A percentile compares a stretch with the other conserved stretches of the same genome.
Conservation (phyloP, 2,888 invertebrate species). For the Gnatocerus cornutus region DNA sequence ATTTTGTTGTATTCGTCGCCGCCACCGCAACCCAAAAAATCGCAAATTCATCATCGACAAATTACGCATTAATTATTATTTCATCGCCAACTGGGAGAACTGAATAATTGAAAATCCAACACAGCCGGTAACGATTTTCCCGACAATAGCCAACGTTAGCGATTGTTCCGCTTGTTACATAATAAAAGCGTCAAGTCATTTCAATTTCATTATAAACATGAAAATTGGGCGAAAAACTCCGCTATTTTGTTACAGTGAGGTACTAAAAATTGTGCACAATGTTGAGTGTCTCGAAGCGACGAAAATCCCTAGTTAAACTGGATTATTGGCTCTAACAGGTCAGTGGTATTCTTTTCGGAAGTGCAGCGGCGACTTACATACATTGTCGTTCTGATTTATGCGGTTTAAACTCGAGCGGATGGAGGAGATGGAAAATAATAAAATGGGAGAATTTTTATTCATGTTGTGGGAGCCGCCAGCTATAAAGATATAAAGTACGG, state of each 20-base stretch:
- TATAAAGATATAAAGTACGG: too few species aligned
- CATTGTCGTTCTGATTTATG: background rate
- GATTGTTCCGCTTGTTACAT: conserved; percentile 14
- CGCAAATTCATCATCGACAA: conserved; percentile 15
- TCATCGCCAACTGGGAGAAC: background rate
- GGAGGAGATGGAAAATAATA: too few species aligned
- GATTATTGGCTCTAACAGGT: conserved; percentile 9
- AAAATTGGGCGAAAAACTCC: conserved; percentile 7
- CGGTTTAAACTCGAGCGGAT: too few species aligned
- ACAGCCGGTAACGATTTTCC: conserved; percentile 20
- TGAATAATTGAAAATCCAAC: conserved; percentile 25
- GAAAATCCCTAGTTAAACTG: background rate
- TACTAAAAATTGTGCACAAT: background rate
- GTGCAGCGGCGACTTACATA: background rate
- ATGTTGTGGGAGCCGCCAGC: too few species aligned
- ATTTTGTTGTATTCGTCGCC: too few species aligned
- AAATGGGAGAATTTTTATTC: too few species aligned
- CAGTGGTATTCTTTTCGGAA: conserved; percentile 12
- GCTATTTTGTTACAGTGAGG: background rate
- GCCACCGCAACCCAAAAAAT: conserved; percentile 1
- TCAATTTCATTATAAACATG: conserved; percentile 13
- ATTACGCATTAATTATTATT: conserved; percentile 26
- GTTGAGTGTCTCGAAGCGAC: background rate
- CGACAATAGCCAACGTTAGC: conserved; percentile 11
- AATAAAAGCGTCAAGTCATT: conserved; percentile 21